These are phyloP conservation scores for Erythrocercus mccallii DNA, from an alignment of 2,113 vertebrate species.

Conservation along the genomic window DNA sequence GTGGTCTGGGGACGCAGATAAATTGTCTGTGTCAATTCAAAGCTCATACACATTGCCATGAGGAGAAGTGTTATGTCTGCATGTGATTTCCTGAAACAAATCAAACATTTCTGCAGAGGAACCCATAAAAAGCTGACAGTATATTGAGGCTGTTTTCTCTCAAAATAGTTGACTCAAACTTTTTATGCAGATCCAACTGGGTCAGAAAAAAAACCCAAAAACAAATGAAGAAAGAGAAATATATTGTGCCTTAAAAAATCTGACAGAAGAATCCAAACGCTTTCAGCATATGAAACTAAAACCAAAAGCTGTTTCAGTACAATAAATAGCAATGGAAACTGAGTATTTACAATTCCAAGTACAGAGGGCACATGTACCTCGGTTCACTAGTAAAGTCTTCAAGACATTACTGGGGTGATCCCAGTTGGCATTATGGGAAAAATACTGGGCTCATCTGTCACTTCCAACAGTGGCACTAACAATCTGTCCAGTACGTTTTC, in stretches of 20 bases:
- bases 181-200: background rate
- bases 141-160: background rate
- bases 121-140: background rate
- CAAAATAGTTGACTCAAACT: background rate
- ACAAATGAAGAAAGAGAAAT: background rate
- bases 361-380: accelerated
- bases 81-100: conserved; percentile 32
- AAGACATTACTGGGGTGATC: background rate
- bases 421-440: background rate
- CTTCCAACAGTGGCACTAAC: background rate
- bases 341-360: accelerated
- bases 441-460: background rate
- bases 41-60: background rate
- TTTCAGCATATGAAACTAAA: background rate
- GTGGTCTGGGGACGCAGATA: background rate
- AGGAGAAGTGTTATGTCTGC: background rate
- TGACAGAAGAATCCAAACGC: background rate
- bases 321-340: background rate
- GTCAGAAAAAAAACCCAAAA: background rate
- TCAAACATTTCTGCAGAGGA: background rate
- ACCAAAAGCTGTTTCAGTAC: background rate
- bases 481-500: background rate
- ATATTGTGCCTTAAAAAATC: background rate
- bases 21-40: background rate
- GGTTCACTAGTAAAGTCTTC: background rate